Conservation (phyloP, 2,797 vertebrate species). For the Acrossocheilus wenchowensis region DNA sequence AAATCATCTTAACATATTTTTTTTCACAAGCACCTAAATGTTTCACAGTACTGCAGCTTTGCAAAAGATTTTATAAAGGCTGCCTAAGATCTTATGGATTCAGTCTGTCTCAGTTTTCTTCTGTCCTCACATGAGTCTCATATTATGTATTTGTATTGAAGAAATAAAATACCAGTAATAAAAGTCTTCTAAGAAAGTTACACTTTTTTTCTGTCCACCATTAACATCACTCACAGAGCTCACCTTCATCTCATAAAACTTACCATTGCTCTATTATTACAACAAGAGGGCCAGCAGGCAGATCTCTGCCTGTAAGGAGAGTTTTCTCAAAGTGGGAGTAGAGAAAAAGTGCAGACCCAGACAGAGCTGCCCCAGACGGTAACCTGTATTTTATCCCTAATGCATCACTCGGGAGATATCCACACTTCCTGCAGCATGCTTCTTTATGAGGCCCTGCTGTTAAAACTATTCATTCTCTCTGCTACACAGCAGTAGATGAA, state of each 20-base stretch:
- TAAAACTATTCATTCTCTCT: conserved; percentile 71
- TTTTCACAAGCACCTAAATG: background rate
- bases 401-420: conserved; percentile 64
- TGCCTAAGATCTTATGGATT: background rate
- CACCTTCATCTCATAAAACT: background rate
- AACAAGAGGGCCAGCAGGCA: background rate
- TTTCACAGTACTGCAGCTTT: background rate
- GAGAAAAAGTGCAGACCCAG: conserved; percentile 47
- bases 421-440: conserved; percentile 65
- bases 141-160: background rate
- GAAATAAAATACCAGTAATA: conserved; percentile 5
- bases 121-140: background rate
- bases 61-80: background rate
- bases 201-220: background rate
- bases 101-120: background rate
- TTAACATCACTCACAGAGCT: background rate
- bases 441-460: conserved; percentile 72
- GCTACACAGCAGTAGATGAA: background rate
- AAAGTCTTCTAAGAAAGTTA: background rate
- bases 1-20: background rate
- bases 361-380: conserved; percentile 66
- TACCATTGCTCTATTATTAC: background rate
- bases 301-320: conserved; percentile 27
- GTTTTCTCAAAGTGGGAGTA: conserved; percentile 34
- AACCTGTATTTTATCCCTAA: conserved; percentile 64